Percentiles rank a stretch among this genome's conserved stretches.
phyloP scores from a whole-genome alignment of 2,113 vertebrate genomes.

The Vulpes vulpes region DNA sequence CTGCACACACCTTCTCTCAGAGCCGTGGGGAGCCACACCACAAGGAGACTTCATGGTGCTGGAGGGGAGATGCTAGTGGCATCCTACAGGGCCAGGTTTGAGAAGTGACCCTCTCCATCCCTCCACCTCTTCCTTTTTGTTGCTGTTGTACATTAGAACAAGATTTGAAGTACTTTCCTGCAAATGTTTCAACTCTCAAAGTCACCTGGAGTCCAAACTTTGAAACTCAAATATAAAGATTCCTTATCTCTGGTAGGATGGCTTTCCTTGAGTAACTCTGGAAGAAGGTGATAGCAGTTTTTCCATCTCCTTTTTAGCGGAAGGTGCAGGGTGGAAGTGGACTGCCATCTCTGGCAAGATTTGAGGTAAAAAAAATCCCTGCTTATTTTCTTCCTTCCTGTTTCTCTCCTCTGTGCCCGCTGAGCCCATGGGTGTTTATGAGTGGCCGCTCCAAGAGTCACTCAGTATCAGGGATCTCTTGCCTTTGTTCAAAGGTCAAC shows the following conservation, averaged over 20 bases:
- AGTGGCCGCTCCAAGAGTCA: neutral
- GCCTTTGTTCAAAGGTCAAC: conserved; percentile 61
- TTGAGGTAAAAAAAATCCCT: conserved; percentile 37
- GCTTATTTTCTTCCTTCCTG: conserved; percentile 31
- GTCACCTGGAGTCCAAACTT: conserved; percentile 55
- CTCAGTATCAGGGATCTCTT: conserved; percentile 59
- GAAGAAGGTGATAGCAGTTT: neutral
- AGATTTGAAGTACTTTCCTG: conserved; percentile 57
- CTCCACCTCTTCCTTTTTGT: neutral
- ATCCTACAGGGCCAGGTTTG: conserved; percentile 33
- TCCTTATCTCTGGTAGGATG: neutral
- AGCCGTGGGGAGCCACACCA: conserved; percentile 2
- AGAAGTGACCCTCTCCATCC: neutral
- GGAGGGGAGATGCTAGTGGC: neutral
- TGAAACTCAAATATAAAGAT: conserved; percentile 6
- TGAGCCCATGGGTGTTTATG: neutral
- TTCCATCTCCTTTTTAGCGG: neutral
- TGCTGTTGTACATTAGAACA: conserved; percentile 14
- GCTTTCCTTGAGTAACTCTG: conserved; percentile 18
- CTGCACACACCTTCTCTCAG: neutral
- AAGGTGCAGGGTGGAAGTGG: conserved; percentile 35
- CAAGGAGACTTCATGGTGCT: conserved; percentile 5
- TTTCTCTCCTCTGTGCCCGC: conserved; percentile 56
- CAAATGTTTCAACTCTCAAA: conserved; percentile 43
- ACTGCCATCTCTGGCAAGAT: conserved; percentile 35